Evolutionary conservation across 2,113 vertebrate species (phyloP).

Genomic region (Asarcornis scutulata): DNA sequence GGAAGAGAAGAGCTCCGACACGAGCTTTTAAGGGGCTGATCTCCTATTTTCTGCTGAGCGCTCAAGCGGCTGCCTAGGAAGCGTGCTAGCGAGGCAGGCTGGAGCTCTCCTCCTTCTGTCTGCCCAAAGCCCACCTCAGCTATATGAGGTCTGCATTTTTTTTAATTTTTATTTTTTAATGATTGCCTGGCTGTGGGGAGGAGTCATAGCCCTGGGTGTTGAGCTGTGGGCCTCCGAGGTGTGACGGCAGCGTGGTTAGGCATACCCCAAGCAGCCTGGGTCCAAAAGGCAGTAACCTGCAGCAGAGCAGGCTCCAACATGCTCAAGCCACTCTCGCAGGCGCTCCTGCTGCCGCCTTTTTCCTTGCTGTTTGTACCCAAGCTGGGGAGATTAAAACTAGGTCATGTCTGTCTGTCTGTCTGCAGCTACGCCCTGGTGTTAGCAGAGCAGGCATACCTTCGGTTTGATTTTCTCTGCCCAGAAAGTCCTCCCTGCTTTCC

Average conservation of each 20-base stretch:
- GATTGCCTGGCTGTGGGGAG: fast-evolving
- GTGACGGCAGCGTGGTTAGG: background rate
- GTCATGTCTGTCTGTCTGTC: background rate
- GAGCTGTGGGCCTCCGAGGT: fast-evolving
- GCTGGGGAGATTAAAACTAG: background rate
- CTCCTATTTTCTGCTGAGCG: background rate
- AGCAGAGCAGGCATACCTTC: background rate
- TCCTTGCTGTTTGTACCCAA: background rate
- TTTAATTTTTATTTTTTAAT: too few species aligned
- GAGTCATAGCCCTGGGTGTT: fast-evolving
- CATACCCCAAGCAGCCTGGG: fast-evolving
- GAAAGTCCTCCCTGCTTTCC: background rate
- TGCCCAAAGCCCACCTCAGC: background rate
- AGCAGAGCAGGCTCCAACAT: background rate
- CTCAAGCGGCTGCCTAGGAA: background rate
- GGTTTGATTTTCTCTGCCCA: background rate
- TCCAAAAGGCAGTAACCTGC: background rate
- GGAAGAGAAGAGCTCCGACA: background rate
- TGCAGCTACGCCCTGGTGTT: background rate
- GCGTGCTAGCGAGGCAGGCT: fast-evolving
- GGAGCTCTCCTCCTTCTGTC: background rate
- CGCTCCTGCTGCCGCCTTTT: background rate
- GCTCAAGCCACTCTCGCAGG: background rate
- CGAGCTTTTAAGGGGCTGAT: fast-evolving
- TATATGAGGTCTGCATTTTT: background rate